These are phyloP conservation scores for Sacculina carcini DNA, from an alignment of 2,888 invertebrate genomes.

Conservation along the genomic window DNA sequence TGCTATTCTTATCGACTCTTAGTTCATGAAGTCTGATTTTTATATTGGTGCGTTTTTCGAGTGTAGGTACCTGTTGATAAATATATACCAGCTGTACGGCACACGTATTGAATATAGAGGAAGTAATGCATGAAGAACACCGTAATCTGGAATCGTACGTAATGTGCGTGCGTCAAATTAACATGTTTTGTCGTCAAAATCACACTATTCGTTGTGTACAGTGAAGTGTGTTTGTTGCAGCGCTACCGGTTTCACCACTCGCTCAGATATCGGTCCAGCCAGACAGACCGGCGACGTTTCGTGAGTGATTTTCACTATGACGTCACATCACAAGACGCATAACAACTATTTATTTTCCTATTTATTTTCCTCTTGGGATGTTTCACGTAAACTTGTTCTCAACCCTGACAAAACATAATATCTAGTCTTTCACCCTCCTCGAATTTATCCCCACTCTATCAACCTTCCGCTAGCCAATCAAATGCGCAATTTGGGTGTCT, in stretches of 20 bases:
- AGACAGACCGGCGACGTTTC: constrained; percentile 94
- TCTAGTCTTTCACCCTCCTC: no score
- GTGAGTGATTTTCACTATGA: constrained; percentile 29
- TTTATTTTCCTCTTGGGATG: neutral
- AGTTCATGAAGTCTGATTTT: no score
- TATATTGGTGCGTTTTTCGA: no score
- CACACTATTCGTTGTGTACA: constrained; percentile 3
- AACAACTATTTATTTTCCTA: constrained; percentile 5
- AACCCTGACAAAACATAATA: no score
- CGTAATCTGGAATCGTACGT: neutral
- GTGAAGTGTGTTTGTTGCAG: constrained; percentile 28
- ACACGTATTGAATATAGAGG: no score
- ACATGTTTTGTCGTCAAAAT: constrained; percentile 1
- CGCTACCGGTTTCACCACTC: constrained; percentile 96
- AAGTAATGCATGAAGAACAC: neutral
- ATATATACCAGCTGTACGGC: no score
- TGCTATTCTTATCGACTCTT: no score
- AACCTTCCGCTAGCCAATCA: no score
- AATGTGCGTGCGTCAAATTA: neutral
- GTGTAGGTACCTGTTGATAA: no score
- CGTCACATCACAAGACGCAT: constrained; percentile 1
- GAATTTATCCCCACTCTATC: no score
- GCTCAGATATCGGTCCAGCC: constrained; percentile 99
- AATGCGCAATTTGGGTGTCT: no score
- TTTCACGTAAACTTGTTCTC: neutral